Percentiles rank a stretch among this genome's conserved stretches.
phyloP scores from a whole-genome alignment of 2,888 invertebrate genomes.

The Brachyopa scutellaris region DNA sequence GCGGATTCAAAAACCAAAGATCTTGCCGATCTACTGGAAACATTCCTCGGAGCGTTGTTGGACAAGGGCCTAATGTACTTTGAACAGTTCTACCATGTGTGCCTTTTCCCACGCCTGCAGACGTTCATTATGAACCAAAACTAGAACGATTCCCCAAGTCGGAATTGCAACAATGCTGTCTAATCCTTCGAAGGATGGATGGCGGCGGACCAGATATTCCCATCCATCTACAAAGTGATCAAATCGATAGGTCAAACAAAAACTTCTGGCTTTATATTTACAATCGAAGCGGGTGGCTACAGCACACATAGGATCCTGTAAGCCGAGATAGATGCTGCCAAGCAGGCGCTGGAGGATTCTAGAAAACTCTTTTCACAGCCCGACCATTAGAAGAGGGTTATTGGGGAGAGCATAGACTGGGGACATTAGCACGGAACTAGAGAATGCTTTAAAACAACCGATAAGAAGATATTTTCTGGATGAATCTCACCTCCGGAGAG shows the following conservation, averaged over 20 bases:
- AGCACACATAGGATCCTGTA: conserved; percentile 98
- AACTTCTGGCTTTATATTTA: conserved; percentile 99
- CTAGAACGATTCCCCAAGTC: conserved; percentile 99
- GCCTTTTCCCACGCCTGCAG: conserved; percentile 96
- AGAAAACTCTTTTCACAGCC: conserved; percentile 95
- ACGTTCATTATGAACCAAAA: conserved; percentile 99
- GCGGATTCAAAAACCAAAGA: conserved; percentile 95
- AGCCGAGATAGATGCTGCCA: conserved; percentile 99
- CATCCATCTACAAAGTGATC: conserved; percentile 97
- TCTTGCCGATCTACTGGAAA: conserved; percentile 97
- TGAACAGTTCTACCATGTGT: conserved; percentile 95
- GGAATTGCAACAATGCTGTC: conserved; percentile 98
- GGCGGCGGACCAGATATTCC: conserved; percentile 99
- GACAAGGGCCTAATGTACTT: conserved; percentile 96
- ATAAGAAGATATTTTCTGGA: conserved; percentile 75
- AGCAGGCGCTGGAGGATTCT: conserved; percentile 92
- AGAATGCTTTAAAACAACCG: conserved; percentile 74
- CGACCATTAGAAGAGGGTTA: conserved; percentile 94
- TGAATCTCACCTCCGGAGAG: conserved; percentile 81
- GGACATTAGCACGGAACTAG: conserved; percentile 76
- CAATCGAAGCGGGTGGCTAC: conserved; percentile 91
- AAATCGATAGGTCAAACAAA: conserved; percentile 98
- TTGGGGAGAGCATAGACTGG: conserved; percentile 91
- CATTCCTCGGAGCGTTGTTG: conserved; percentile 97
- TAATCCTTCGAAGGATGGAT: conserved; percentile 96